Percentiles rank a stretch among this genome's conserved stretches.
Conservation (phyloP, 2,797 vertebrate genomes). For the Neostethus bicornis region DNA sequence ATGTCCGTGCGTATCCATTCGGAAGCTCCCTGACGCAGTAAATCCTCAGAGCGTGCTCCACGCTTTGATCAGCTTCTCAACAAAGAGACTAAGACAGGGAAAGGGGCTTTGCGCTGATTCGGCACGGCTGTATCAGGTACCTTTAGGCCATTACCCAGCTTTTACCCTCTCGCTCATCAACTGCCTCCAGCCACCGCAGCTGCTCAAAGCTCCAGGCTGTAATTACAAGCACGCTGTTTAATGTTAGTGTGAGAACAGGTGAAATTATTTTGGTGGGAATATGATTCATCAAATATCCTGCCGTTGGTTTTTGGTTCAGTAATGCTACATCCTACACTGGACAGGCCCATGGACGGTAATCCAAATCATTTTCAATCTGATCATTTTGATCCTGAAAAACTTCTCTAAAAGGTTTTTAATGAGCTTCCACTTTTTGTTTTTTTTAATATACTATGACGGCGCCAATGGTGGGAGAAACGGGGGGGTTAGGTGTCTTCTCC, state of each 20-base stretch:
- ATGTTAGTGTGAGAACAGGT: neutral
- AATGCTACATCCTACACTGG: too few relatives aligned
- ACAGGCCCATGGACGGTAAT: too few relatives aligned
- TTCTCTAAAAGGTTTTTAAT: too few relatives aligned
- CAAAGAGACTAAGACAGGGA: constrained; percentile 45
- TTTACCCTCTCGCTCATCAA: constrained; percentile 44
- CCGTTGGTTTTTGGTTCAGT: too few relatives aligned
- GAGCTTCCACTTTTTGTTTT: too few relatives aligned
- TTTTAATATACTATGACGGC: too few relatives aligned
- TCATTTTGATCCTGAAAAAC: too few relatives aligned
- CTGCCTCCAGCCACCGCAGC: constrained; percentile 24
- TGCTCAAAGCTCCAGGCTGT: neutral
- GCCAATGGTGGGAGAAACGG: too few relatives aligned
- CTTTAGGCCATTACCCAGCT: constrained; percentile 54
- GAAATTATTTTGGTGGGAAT: neutral
- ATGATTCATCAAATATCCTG: neutral
- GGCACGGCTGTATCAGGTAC: constrained; percentile 46
- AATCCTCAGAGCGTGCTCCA: constrained; percentile 49
- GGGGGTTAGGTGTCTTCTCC: too few relatives aligned
- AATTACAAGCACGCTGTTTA: neutral
- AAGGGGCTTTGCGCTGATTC: constrained; percentile 65
- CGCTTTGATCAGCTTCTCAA: constrained; percentile 63
- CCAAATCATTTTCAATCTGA: too few relatives aligned
- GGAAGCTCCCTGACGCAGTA: constrained; percentile 47
- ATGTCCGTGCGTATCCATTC: constrained; percentile 52